A percentile compares a stretch with the other conserved stretches of the same genome.
These are phyloP conservation scores for Pipistrellus pygmaeus DNA, from an alignment of 2,797 vertebrate genomes.

Conservation along the genomic window DNA sequence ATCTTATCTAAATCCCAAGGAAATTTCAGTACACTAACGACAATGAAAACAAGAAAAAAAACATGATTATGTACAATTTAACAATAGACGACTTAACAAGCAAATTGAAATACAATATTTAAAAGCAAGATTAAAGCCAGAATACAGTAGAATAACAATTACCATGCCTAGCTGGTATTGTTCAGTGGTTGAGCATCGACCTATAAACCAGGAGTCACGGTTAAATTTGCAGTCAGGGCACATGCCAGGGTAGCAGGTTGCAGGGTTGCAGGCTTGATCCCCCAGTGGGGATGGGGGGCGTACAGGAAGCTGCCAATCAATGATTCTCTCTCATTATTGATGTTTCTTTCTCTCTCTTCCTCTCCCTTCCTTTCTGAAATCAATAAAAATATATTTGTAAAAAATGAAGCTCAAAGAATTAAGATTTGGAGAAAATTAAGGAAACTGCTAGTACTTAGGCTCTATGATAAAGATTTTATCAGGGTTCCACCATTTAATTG, in stretches of 20 bases:
- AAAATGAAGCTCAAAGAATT: not conserved
- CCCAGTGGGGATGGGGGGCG: not conserved
- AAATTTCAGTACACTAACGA: not conserved
- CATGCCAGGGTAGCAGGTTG: not conserved
- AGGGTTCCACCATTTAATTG: too few species aligned
- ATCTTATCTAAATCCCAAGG: not conserved
- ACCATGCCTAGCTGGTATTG: not conserved
- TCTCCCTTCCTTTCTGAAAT: not conserved
- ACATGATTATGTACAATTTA: not conserved
- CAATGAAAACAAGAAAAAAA: slow-evolving; percentile 47
- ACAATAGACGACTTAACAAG: not conserved
- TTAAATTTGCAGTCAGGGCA: not conserved
- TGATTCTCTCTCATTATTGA: not conserved
- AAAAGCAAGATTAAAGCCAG: not conserved
- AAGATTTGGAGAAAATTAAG: too few species aligned
- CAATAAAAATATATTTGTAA: not conserved
- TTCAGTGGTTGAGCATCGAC: too few species aligned
- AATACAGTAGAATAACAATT: slow-evolving; percentile 9
- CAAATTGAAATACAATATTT: slow-evolving; percentile 18
- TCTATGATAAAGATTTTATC: too few species aligned
- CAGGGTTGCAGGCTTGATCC: not conserved
- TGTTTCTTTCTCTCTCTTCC: not conserved
- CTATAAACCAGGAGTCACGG: too few species aligned
- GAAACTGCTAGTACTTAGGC: too few species aligned
- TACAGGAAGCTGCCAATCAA: not conserved